Evolutionary conservation across 2,888 invertebrate genomes (phyloP).

Genomic region (Meloe dianella): DNA sequence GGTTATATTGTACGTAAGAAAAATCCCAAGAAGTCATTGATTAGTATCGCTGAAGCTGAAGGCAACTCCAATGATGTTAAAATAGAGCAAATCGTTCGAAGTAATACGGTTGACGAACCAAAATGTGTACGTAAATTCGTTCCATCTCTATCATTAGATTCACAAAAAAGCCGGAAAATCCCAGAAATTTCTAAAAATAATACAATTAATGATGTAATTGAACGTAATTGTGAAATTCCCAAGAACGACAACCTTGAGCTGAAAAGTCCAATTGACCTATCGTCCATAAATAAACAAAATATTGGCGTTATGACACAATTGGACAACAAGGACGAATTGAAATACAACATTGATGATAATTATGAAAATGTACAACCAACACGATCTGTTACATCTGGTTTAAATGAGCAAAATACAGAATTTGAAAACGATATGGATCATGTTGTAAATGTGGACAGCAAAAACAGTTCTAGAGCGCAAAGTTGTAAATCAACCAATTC

Average conservation of each 20-base stretch:
- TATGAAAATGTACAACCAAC: conserved; percentile 35
- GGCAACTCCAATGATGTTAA: conserved; percentile 19
- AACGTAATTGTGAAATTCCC: neutral
- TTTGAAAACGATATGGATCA: conserved; percentile 12
- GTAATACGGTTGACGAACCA: conserved; percentile 36
- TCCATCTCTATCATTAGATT: conserved; percentile 18
- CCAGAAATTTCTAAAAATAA: neutral
- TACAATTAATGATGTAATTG: neutral
- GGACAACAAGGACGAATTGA: neutral
- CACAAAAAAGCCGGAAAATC: neutral
- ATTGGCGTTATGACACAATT: neutral
- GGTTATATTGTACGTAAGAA: conserved; percentile 62
- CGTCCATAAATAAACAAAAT: neutral
- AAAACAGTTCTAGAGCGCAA: conserved; percentile 15
- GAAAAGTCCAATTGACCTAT: neutral
- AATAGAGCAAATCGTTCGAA: conserved; percentile 16
- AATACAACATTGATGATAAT: neutral
- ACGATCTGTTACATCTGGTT: conserved; percentile 33
- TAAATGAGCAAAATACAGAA: neutral
- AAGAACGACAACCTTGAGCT: neutral
- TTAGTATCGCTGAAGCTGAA: conserved; percentile 33
- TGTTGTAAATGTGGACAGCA: conserved; percentile 11
- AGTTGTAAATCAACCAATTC: neutral
- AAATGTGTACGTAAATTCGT: conserved; percentile 25
- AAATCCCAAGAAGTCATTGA: conserved; percentile 16